phyloP scores from a whole-genome alignment of 2,888 invertebrate species.

The Strigamia maritima region DNA sequence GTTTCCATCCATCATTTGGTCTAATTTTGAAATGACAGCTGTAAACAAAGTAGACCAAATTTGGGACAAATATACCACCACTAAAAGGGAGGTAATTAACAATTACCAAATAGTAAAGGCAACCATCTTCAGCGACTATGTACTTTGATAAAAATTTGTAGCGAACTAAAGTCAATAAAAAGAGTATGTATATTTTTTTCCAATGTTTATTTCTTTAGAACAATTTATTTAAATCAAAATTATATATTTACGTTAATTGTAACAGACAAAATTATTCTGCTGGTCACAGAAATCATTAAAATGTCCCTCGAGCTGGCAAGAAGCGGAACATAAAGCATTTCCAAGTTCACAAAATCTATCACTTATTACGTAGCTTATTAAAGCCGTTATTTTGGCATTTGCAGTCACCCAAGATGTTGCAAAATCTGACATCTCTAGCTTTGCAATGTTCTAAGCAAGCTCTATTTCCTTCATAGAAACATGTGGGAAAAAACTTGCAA shows the following conservation, averaged over 20 bases:
- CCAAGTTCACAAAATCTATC: neutral
- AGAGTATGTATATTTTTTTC: neutral
- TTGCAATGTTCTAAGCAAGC: neutral
- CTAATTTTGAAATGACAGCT: neutral
- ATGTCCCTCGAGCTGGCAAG: neutral
- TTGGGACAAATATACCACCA: neutral
- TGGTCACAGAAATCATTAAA: neutral
- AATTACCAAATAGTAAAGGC: neutral
- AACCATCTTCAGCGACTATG: neutral
- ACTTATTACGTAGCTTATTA: neutral
- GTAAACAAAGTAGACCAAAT: neutral
- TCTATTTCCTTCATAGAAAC: neutral
- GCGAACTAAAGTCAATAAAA: neutral
- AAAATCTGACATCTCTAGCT: neutral
- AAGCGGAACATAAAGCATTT: neutral
- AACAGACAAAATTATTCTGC: neutral
- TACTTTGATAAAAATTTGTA: neutral
- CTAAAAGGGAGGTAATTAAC: neutral
- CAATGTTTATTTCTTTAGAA: neutral
- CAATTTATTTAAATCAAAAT: too few species aligned
- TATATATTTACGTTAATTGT: neutral
- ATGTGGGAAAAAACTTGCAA: too few species aligned
- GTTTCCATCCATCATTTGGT: neutral
- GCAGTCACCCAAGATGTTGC: neutral
- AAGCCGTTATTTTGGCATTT: neutral